Evolutionary conservation across 2,888 invertebrate species (phyloP), one percentile per base, ranked within the genome.

Genomic region (Macrostomum cliftonense): DNA sequence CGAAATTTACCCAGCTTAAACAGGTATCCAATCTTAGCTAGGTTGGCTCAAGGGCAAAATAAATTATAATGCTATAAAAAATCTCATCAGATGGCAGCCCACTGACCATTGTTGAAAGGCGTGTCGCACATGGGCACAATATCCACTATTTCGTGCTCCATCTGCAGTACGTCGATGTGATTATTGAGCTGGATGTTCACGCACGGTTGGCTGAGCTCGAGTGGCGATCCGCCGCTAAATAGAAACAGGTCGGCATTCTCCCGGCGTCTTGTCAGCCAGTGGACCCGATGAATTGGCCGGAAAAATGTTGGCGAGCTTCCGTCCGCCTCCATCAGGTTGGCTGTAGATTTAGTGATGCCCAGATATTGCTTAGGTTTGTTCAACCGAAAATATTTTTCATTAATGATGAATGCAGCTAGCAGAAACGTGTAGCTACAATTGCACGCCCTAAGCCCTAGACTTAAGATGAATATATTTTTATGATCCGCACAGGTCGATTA

Each of bases 81-180:
- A n/a, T n/a, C n/a, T n/a, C n/a, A n/a, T n/a, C n/a, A n/a, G n/a
- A n/a, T n/a, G n/a, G n/a, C n/a, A 4, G 28, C 5, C 28, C 28
- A 40, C 54, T 45, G 46, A 88, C 88, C 88, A 68, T 83, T 83
- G 54, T 80, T 77, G 78, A 85, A 93, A 19, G 91, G 91, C 59
- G 83, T 86, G 71, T 89, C 87, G 73, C 89, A 89, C 51, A 95
- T 77, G 52, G 87, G 85, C 64, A 91, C 80, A 75, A 97, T 95
- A 77, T 93, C 91, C 55, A 95, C 79, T 54, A 97, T 89, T 65
- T 82, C 83, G 74, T 95, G 88, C 70, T 97, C 95, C 95, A 97
- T 95, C 77, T 97, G 95, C 63, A 97, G 77, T 54, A 95, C 91
- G 36, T 91, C 91, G 57, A 89, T 91, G 60, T 82, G 83, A 76